Base-by-base conservation (phyloP, 2,888 invertebrate genomes). In the Cephus runcator region DNA sequence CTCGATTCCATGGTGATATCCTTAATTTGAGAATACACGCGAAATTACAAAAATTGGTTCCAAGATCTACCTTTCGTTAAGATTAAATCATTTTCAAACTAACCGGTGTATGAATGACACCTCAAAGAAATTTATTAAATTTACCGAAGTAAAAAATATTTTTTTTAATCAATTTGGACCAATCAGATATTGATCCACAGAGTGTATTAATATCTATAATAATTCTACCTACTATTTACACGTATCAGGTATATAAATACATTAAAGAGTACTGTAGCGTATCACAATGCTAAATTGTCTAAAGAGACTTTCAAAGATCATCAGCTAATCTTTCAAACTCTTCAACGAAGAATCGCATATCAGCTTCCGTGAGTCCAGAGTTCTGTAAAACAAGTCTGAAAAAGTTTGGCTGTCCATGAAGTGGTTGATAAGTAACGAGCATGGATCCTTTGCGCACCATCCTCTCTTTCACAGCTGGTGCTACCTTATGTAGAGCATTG, bases 371-470 rank as follows among this genome's bases (percentile, higher is more conserved):
- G 78, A 98, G 93, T 31, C 95, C 96, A 2, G 98, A 98, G 92
- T 97, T 98, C 92, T 98, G 98, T 88, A 97, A 94, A 75, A 98
- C 98, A 84, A 98, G 95, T 80, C 99, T 94, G 94, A 99, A 99
- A 93, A 99, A 99, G 92, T 99, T 99, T 0, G 98, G 98, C 80
- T 95, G 93, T 76, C 95, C 93, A 77, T 95, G 95, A 83, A 97
- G 94, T 0, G 98, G 97, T 88, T 99, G 99, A 91, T 99, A 99
- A 73, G 98, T 98, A 82, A 99, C 96, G 96, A 99, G 97, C 95
- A 98, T 98, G 74, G 96, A 95, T 36, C 99, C 99, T 89, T 96
- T 95, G 90, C 96, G 96, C 94, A 98, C 98, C 99, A 99, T 99
- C 78, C 94, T 93, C 87, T 98, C 98, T 91, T 99, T 99, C 84